phyloP scores from a whole-genome alignment of 2,888 invertebrate species.

The Linnaemya vulpina region DNA sequence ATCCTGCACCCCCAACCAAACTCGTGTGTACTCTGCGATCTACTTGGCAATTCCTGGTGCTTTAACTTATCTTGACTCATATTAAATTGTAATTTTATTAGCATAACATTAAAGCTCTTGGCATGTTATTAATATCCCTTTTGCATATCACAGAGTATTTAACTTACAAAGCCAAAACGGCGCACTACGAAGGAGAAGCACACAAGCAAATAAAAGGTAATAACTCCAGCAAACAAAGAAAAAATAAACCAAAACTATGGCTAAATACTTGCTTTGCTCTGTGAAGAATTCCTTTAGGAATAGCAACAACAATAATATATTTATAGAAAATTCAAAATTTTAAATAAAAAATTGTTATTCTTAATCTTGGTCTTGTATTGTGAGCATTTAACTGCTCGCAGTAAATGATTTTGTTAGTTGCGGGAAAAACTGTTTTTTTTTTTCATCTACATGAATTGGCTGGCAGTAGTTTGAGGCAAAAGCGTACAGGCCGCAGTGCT shows the following conservation, averaged over 20 bases:
- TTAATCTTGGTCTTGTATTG: conserved; percentile 68
- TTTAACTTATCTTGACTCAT: conserved; percentile 71
- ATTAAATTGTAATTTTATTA: conserved; percentile 72
- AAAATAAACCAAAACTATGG: conserved; percentile 41
- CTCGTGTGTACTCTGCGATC: conserved; percentile 1
- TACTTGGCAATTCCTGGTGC: conserved; percentile 14
- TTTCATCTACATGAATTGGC: conserved; percentile 9
- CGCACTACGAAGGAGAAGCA: conserved; percentile 9
- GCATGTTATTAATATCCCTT: conserved; percentile 71
- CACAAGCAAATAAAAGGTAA: conserved; percentile 12
- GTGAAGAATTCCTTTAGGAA: conserved; percentile 9
- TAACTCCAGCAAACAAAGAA: neutral
- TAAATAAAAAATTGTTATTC: conserved; percentile 66
- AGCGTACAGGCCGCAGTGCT: neutral
- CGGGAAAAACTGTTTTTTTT: neutral
- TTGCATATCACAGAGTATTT: conserved; percentile 70
- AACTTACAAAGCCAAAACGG: conserved; percentile 48
- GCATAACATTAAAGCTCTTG: conserved; percentile 72
- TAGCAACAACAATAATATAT: conserved; percentile 17
- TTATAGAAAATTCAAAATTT: conserved; percentile 46
- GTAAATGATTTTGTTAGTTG: conserved; percentile 22
- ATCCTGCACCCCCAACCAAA: conserved; percentile 24
- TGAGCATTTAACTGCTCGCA: conserved; percentile 53
- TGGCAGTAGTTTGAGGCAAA: neutral
- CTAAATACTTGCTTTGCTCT: conserved; percentile 46